phyloP scores from a whole-genome alignment of 2,113 vertebrate species.

The Vireo altiloquus region DNA sequence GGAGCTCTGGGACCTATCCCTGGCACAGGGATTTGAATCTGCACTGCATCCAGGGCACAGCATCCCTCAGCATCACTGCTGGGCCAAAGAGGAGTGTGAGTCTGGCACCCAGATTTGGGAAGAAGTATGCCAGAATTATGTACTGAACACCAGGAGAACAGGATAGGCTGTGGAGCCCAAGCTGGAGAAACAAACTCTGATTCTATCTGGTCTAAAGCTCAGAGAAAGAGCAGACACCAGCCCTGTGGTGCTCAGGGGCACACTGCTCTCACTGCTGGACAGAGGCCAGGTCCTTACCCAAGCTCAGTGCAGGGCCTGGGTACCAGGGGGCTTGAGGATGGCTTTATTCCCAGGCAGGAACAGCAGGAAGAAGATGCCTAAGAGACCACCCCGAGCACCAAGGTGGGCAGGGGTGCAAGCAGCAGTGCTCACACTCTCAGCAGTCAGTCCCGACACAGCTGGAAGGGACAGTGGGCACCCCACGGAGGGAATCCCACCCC shows the following conservation, averaged over 20 bases:
- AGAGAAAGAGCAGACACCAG: not conserved
- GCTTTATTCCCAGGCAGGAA: not conserved
- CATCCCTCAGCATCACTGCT: not conserved
- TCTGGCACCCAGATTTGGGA: not conserved
- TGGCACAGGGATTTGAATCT: fast-evolving
- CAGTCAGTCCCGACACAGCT: not conserved
- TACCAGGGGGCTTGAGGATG: not conserved
- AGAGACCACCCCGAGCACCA: not conserved
- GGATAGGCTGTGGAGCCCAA: fast-evolving
- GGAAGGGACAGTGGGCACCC: not conserved
- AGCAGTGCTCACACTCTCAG: fast-evolving
- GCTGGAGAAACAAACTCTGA: not conserved
- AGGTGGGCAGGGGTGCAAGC: fast-evolving
- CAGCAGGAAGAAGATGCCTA: fast-evolving
- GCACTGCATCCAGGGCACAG: not conserved
- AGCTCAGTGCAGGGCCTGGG: not conserved
- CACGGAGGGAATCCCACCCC: fast-evolving
- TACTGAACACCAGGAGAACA: fast-evolving
- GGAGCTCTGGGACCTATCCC: not conserved
- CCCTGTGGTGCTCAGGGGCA: fast-evolving
- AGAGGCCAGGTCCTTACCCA: fast-evolving
- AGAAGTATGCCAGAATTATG: no score
- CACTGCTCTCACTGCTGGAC: not conserved
- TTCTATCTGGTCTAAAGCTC: not conserved
- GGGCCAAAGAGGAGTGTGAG: fast-evolving